phyloP scores from a whole-genome alignment of 2,888 invertebrate species.

The Seira musarum region DNA sequence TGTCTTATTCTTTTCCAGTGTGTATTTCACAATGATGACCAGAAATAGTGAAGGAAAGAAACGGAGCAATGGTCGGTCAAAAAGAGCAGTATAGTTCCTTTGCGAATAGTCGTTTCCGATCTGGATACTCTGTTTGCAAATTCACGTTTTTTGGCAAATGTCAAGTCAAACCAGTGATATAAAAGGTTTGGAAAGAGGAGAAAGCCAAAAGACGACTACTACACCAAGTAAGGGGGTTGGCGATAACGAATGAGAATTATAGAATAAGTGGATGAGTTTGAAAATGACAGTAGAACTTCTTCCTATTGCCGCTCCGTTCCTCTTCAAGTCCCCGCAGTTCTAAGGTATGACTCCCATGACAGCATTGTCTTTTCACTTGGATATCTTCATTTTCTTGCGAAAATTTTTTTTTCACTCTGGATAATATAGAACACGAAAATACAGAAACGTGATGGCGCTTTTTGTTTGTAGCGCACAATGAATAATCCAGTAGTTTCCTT shows the following conservation, averaged over 20 bases:
- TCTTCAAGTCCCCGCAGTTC: not conserved
- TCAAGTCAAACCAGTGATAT: conserved; percentile 37
- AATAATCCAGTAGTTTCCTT: conserved; percentile 53
- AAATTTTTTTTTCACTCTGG: conserved; percentile 4
- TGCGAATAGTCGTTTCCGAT: conserved; percentile 47
- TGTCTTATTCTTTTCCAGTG: not conserved
- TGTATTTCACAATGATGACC: conserved; percentile 6
- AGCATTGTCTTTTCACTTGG: conserved; percentile 37
- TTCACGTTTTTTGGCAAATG: conserved; percentile 54
- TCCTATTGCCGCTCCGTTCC: not conserved
- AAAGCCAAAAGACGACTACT: conserved; percentile 9
- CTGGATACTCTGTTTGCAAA: conserved; percentile 23
- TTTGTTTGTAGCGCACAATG: conserved; percentile 45
- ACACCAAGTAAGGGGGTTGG: conserved; percentile 17
- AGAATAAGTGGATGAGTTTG: conserved; percentile 6
- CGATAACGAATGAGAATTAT: not conserved
- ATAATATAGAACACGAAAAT: too few relatives aligned
- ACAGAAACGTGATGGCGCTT: conserved; percentile 10
- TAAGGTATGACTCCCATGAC: conserved; percentile 31
- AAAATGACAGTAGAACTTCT: not conserved
- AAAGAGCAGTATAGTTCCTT: conserved; percentile 26
- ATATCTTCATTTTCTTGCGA: not conserved
- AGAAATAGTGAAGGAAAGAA: not conserved
- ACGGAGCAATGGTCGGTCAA: conserved; percentile 25
- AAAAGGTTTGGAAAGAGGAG: not conserved